Evolutionary conservation across 1,140 invertebrate species (phyloP), one percentile per base, ranked within the genome.

Genomic region (Aplysia californica): DNA sequence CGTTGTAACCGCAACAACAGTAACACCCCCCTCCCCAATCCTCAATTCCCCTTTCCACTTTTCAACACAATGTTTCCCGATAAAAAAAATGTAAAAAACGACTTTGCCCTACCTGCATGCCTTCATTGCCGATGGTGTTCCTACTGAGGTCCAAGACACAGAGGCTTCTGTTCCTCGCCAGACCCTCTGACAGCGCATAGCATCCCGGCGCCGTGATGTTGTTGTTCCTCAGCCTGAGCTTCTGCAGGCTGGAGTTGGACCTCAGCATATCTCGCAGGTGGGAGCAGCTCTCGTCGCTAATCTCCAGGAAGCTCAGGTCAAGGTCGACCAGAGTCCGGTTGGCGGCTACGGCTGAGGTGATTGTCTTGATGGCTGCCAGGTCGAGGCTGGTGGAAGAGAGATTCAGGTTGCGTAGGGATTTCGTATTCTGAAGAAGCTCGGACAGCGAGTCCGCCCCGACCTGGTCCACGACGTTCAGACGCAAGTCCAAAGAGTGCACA

Each of bases 241-340:
- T 87, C 59, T 83, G 83, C 36, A 87, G 67, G 31, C 76, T 79
- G 29, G 82, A 75, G 79, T 89, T 89, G 68, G 77, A 39, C 66
- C 81, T 79, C 35, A 89, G 71, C 83, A 86, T 85, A 65, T 87
- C 85, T 10, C 81, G 81, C 1, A 89, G 36, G 65, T 73, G 55
- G 21, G 83, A 74, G 69, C 84, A 84, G 33, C 84, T 82, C 15
- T 81, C 81, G 75, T 87, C 86, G 0, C 82, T 80, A 10, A 88
- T 84, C 36, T 86, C 83, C 18, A 87, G 82, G 65, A 86, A 85
- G 70, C 86, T 87, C 55, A 87, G 67, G 72, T 89, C 88, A 21
- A 89, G 67, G 4, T 84, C 84, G 1, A 70, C 67, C 26, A 89
- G 67, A 18, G 80, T 76, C 26, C 56, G 77, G 73, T 87, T 88